A percentile compares a stretch with the other conserved stretches of the same genome.
These are phyloP conservation scores for Corythaeola cristata DNA, from an alignment of 2,113 vertebrate genomes.

Conservation along the genomic window DNA sequence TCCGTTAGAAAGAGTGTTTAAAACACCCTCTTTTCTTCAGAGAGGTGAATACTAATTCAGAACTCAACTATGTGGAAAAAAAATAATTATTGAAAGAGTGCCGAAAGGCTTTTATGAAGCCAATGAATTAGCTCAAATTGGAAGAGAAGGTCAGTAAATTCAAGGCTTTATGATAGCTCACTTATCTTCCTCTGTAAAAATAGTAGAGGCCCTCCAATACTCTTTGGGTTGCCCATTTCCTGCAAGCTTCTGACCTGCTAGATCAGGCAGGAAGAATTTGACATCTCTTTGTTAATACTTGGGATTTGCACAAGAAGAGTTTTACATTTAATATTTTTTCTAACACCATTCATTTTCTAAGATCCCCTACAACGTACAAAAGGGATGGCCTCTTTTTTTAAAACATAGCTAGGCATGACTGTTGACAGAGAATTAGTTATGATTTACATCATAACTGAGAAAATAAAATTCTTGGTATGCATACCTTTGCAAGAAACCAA, in stretches of 20 bases:
- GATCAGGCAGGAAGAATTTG: neutral
- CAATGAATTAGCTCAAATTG: conserved; percentile 48
- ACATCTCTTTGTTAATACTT: neutral
- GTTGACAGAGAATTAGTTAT: neutral
- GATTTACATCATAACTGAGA: neutral
- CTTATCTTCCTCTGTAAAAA: conserved; percentile 3
- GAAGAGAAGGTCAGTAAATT: conserved; percentile 40
- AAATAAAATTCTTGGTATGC: neutral
- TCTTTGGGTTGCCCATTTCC: neutral
- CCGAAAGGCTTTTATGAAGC: neutral
- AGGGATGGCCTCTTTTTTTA: neutral
- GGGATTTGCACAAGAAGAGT: neutral
- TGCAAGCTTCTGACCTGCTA: neutral
- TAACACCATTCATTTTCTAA: neutral
- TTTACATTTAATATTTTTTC: neutral
- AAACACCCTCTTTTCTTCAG: neutral
- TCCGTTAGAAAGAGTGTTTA: neutral
- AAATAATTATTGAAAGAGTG: conserved; percentile 32
- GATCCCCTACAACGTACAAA: neutral
- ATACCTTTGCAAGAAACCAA: neutral
- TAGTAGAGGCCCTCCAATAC: neutral
- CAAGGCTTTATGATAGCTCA: neutral
- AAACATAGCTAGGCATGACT: neutral
- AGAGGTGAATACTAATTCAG: conserved; percentile 25
- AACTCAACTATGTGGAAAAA: conserved; percentile 24